Base-by-base conservation (phyloP, 2,113 vertebrate species). In the Aspiorhynchus laticeps region DNA sequence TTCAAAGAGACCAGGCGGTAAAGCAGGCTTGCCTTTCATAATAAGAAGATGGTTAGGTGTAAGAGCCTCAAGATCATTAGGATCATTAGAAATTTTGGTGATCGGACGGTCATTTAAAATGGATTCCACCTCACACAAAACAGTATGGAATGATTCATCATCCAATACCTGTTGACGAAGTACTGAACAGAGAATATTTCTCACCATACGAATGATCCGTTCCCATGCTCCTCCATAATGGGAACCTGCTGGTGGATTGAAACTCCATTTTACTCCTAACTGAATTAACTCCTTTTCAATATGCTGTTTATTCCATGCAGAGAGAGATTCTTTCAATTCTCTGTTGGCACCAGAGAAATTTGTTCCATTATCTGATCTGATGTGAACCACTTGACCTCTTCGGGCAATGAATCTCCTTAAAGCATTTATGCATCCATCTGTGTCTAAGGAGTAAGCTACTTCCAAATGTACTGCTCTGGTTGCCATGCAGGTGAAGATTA, bases 101-200 rank as follows among this genome's bases (percentile, higher is more conserved):
- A 65, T 65, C 24, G 61, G 61, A 65, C 24, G 61, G 24, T 80
- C 77, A 59, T 80, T 80, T 19, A 80, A 56, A 31, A 59, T 80
- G 17, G 77, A 46, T 28, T 80, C 77, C 9, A 36, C 77, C 31
- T 80, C 77, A 19, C 48, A 56, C n/a, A 53, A 7, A 4, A 51
- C 14, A 31, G 78, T 80, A 31, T 80, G 78, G 10, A 56, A 24
- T 11, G 15, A 24, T 56, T 80, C 51, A 33, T 80, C 78, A 56
- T 80, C 53, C 11, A 80, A 24, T 7, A 1, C 51, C 38, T 79
- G 77, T 53, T 79, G 77, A 14, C 28, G 15, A 17, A 69, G 21
- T 33, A 69, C 65, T 15, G 65, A 69, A 69, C 21, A 15, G 6
- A 69, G 28, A 33, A 69, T 69, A 14, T 33, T 69, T 69, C 65